Percentiles rank a stretch among this genome's conserved stretches.
Evolutionary conservation across 2,888 invertebrate genomes (phyloP).

Genomic region (Epinotia nisella): DNA sequence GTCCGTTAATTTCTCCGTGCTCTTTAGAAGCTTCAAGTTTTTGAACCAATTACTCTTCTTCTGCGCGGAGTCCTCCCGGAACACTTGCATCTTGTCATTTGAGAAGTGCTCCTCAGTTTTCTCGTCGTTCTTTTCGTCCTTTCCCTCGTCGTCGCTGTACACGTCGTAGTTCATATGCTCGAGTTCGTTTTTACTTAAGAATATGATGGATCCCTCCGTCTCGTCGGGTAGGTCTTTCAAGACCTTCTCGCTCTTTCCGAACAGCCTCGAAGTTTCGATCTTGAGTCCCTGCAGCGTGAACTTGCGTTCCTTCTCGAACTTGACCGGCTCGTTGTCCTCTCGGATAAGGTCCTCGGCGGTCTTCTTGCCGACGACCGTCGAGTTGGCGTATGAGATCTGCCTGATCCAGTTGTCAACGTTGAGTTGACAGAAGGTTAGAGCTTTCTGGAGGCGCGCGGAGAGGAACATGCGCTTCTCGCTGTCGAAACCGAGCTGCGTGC

Average conservation of each 20-base stretch:
- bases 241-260: slow-evolving; percentile 82
- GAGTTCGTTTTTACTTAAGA: slow-evolving; percentile 87
- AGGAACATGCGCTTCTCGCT: slow-evolving; percentile 87
- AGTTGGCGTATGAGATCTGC: slow-evolving; percentile 84
- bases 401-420: slow-evolving; percentile 87
- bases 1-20: slow-evolving; percentile 77
- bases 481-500: slow-evolving; percentile 86
- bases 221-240: slow-evolving; percentile 84
- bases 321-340: slow-evolving; percentile 81
- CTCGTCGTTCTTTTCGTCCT: slow-evolving; percentile 77
- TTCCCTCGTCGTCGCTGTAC: slow-evolving; percentile 80
- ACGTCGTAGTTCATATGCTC: slow-evolving; percentile 86
- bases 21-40: slow-evolving; percentile 82
- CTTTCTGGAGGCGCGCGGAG: slow-evolving; percentile 86
- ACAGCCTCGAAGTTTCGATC: slow-evolving; percentile 78
- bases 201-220: slow-evolving; percentile 88
- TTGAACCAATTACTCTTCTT: slow-evolving; percentile 88
- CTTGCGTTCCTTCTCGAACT: slow-evolving; percentile 81
- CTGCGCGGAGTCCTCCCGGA: slow-evolving; percentile 77
- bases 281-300: slow-evolving; percentile 81
- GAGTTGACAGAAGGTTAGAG: slow-evolving; percentile 87
- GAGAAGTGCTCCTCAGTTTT: slow-evolving; percentile 74
- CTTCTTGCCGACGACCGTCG: slow-evolving; percentile 71
- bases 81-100: slow-evolving; percentile 81
- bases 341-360: slow-evolving; percentile 83